Evolutionary conservation across 2,888 invertebrate genomes (phyloP), one percentile per base, ranked within the genome.

Genomic region (Oasisia sp.): DNA sequence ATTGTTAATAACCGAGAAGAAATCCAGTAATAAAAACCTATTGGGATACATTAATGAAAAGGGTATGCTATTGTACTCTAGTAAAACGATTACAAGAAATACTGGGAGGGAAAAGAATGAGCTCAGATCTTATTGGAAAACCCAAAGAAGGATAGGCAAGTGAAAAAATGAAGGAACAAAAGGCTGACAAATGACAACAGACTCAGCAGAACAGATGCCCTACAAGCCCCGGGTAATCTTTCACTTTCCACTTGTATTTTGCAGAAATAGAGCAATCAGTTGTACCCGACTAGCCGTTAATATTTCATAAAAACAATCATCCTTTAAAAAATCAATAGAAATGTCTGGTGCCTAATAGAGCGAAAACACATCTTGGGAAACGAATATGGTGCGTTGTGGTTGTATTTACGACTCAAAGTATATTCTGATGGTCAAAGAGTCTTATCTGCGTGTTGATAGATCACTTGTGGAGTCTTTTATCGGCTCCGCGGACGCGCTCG

Each of bases 381-480:
- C 74, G 27, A 74, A 74, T 74, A 2, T 74, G 74, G 27, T n/a
- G n/a, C 7, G 74, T 74, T 74, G 0, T 74, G 7, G 27, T 74
- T 27, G n/a, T 27, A 74, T 74, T 19, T 19, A 74, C 74, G 7
- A 74, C 50, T 0, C 2, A 74, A 19, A 3, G 27, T 7, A 74
- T 7, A 74, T 19, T 74, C 27, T 74, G 74, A 7, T 74, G 74
- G 74, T 74, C 74, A 7, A 74, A n/a, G 27, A 27, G 74, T 74
- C n/a, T 74, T 74, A 74, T 74, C 74, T 74, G 27, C 74, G 74
- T 74, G 74, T 74, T 74, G 74, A 74, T 74, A 74, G 74, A 74
- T 74, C 74, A 74, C 74, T 74, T 74, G 74, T 74, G 74, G 74
- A 27, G 74, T n/a, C 74, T 74, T 7, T 74, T 74, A 74, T 74